Evolutionary conservation across 2,888 invertebrate genomes (phyloP), one percentile per base, ranked within the genome.

Genomic region (Netelia melanura): DNA sequence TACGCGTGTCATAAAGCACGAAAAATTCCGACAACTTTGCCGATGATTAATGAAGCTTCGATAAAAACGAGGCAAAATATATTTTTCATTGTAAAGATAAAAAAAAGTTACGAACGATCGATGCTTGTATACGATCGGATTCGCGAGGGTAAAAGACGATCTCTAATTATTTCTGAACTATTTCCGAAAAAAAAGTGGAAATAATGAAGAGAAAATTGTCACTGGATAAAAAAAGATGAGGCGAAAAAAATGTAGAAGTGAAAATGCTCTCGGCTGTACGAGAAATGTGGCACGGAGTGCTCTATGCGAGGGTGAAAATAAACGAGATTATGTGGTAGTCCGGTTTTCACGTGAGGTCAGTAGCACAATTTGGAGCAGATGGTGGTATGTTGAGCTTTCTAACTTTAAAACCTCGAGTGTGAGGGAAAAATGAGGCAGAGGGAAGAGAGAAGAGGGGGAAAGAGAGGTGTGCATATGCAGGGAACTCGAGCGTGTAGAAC

Each of bases 351-450:
- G 81, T 77, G 72, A 86, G 78, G 80, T 84, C 80, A 84, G 65
- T 82, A 65, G 44, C 74, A 75, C 86, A 86, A 87, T 86, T 87
- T 84, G 25, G 54, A 54, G 65, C 86, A 81, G 62, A 83, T 83
- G 82, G 61, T 81, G 78, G 61, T 80, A 67, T 68, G 62, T 58
- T 65, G 58, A 21, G 25, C 23, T 30, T 74, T 70, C 21, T 61
- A 56, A 25, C 23, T 25, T 17, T 8, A 10, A 38, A 48, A 56
- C 65, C 62, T 68, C 54, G 38, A 72, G 54, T 21, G 23, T 21
- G 17, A 48, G 23, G n/a, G 17, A 52, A 17, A 62, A 17, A 21
- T 14, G n/a, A 25, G n/a, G 11, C n/a, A 38, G 25, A 61, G 52
- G 10, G 25, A 70, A 30, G 11, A 52, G 14, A 1, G 67, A n/a